Conservation (phyloP, 2,113 vertebrate genomes). For the Phylloscopus trochilus region DNA sequence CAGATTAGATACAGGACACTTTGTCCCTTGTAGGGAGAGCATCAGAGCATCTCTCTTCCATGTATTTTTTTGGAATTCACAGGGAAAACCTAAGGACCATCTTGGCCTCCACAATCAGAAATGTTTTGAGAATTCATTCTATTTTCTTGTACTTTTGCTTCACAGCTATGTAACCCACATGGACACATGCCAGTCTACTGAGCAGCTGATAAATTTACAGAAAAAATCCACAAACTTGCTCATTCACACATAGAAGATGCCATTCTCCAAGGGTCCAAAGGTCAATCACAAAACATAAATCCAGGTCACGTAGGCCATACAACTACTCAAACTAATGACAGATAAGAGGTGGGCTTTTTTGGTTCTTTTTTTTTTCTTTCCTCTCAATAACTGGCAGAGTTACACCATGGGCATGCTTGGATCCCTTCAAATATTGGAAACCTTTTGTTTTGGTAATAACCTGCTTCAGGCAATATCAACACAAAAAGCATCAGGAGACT, state of each 20-base stretch:
- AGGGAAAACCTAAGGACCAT: neutral
- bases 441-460: neutral
- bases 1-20: neutral
- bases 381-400: neutral
- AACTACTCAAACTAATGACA: neutral
- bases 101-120: neutral
- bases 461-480: neutral
- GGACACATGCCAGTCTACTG: neutral
- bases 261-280: neutral
- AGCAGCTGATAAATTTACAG: rapidly evolving
- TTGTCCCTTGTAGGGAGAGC: neutral
- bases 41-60: neutral
- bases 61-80: neutral
- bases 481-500: neutral
- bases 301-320: neutral
- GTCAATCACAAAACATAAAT: neutral
- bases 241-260: neutral
- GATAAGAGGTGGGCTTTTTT: neutral
- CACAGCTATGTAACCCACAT: neutral
- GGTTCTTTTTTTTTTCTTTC: too few relatives aligned
- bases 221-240: neutral
- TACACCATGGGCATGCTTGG: neutral
- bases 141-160: neutral
- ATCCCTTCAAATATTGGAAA: neutral
- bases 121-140: neutral